Evolutionary conservation across 1,140 invertebrate species (phyloP).

Genomic region (Andricus grossulariae): DNA sequence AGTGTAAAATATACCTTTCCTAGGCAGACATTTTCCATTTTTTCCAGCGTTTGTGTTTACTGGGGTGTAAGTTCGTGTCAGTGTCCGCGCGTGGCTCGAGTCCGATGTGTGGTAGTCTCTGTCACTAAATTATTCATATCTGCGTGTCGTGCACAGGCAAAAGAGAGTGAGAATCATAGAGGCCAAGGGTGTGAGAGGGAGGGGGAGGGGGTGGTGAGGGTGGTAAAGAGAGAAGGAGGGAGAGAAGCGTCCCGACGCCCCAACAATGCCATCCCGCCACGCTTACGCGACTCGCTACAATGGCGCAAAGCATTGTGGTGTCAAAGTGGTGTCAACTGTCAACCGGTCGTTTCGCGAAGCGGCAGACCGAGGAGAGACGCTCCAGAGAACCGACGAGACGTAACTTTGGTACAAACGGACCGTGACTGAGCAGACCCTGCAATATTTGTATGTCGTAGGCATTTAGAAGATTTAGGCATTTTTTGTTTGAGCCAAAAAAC

Average conservation of each 20-base stretch:
- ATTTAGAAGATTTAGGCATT: no score
- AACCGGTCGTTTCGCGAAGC: slow-evolving; percentile 64
- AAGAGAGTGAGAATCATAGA: slow-evolving; percentile 14
- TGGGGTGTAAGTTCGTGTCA: slow-evolving; percentile 3
- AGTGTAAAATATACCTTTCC: slow-evolving; percentile 19
- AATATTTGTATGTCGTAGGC: not conserved
- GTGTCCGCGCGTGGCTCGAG: not conserved
- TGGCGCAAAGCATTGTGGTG: slow-evolving; percentile 63
- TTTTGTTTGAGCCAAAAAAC: no score
- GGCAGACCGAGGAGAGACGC: slow-evolving; percentile 61
- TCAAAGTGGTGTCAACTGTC: slow-evolving; percentile 73
- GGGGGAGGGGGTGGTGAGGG: slow-evolving; percentile 35
- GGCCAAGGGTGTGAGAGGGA: slow-evolving; percentile 1
- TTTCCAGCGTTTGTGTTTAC: not conserved
- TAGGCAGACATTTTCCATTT: slow-evolving; percentile 21
- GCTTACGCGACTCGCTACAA: slow-evolving; percentile 60
- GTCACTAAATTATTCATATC: slow-evolving; percentile 42
- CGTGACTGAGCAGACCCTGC: slow-evolving; percentile 50
- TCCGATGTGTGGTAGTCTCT: slow-evolving; percentile 31
- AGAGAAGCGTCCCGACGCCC: slow-evolving; percentile 69
- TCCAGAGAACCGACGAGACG: slow-evolving; percentile 46
- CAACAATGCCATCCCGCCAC: slow-evolving; percentile 54
- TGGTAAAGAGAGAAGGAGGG: slow-evolving; percentile 29
- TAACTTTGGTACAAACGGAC: slow-evolving; percentile 54
- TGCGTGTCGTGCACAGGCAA: slow-evolving; percentile 5